Evolutionary conservation across 2,797 vertebrate species (phyloP).

Genomic region (Aselliscus stoliczkanus): DNA sequence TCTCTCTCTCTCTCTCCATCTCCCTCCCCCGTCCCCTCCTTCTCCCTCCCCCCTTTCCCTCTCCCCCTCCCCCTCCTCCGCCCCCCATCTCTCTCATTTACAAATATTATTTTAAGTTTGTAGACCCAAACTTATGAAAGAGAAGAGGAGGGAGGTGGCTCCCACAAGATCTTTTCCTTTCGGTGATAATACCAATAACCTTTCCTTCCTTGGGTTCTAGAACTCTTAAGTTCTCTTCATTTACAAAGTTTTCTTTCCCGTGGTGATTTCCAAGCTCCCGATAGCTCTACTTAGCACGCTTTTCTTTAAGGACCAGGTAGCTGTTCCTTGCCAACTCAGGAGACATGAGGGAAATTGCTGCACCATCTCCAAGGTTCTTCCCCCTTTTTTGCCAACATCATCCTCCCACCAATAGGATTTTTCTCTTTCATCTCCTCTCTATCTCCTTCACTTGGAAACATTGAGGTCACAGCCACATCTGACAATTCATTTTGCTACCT

Average conservation of each 20-base stretch:
- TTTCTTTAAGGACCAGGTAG: not conserved
- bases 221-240: not conserved
- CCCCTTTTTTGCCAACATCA: not conserved
- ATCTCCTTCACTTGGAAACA: not conserved
- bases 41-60: not conserved
- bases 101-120: not conserved
- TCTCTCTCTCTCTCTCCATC: not conserved
- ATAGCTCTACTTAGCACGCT: not conserved
- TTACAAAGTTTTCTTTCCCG: not conserved
- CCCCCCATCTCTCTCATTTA: not conserved
- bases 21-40: no score
- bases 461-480: not conserved
- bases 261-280: not conserved
- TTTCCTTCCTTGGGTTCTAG: not conserved
- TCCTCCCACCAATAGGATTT: not conserved
- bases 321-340: not conserved
- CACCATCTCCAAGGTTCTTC: not conserved
- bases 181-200: not conserved
- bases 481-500: not conserved
- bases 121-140: not conserved
- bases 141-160: not conserved
- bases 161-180: not conserved
- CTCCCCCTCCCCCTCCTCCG: not conserved
- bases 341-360: not conserved
- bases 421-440: not conserved